Evolutionary conservation across 2,888 invertebrate genomes (phyloP).

Genomic region (Drosophila tanythrix): DNA sequence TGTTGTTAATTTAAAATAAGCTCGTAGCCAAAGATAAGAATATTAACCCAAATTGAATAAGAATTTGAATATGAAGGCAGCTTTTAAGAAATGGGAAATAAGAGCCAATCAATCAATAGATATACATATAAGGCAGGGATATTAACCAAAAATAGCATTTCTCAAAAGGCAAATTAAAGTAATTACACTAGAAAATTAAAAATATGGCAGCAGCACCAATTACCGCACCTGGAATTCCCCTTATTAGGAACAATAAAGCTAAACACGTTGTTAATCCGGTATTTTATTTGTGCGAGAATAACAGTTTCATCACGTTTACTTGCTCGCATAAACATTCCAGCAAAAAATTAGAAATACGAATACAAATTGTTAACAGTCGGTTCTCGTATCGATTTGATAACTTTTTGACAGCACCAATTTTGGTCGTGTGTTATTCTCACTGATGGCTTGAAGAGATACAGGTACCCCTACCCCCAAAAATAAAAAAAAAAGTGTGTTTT

Average conservation of each 20-base stretch:
- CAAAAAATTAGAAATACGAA: slow-evolving; percentile 11
- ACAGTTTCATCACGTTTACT: slow-evolving; percentile 38
- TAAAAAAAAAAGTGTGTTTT: slow-evolving; percentile 40
- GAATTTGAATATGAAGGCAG: background rate
- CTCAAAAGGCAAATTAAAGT: background rate
- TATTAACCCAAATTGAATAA: background rate
- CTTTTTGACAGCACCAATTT: slow-evolving; percentile 45
- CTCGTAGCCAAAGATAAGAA: background rate
- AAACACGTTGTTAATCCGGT: slow-evolving; percentile 31
- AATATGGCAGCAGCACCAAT: background rate
- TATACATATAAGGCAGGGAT: background rate
- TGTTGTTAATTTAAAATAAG: background rate
- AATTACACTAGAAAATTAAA: slow-evolving; percentile 8
- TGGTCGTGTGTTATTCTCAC: slow-evolving; percentile 30
- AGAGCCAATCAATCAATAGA: background rate
- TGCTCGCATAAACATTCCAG: slow-evolving; percentile 45
- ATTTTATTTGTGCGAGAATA: slow-evolving; percentile 14
- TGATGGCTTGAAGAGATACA: slow-evolving; percentile 63
- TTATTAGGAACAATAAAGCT: background rate
- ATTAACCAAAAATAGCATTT: background rate
- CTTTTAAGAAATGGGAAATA: background rate
- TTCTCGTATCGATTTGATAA: slow-evolving; percentile 68
- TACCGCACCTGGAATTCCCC: slow-evolving; percentile 18
- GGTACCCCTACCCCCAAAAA: slow-evolving; percentile 14
- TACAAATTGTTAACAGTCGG: slow-evolving; percentile 41